Evolutionary conservation across 1,140 invertebrate genomes (phyloP).

Genomic region (Sycobia sp.): DNA sequence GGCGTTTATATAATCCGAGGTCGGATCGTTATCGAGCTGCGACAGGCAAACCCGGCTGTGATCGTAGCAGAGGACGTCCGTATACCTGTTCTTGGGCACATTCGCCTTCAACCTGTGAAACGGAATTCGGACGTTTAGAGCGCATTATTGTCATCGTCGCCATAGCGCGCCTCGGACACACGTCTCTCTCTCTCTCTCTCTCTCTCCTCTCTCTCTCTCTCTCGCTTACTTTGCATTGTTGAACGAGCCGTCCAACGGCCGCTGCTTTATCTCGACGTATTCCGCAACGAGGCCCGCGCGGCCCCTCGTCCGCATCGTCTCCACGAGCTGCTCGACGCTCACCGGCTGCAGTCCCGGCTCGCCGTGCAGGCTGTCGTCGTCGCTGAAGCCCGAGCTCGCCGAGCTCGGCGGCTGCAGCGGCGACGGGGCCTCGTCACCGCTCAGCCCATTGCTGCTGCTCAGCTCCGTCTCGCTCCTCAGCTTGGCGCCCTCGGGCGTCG

Average conservation of each 20-base stretch:
- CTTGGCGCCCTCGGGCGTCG: not conserved
- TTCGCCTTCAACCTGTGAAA: constrained; percentile 75
- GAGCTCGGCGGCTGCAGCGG: constrained; percentile 75
- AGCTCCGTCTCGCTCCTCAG: constrained; percentile 7
- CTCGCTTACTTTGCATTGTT: constrained; percentile 69
- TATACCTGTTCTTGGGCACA: constrained; percentile 92
- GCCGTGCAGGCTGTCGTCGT: constrained; percentile 83
- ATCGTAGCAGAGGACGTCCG: constrained; percentile 95
- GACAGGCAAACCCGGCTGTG: constrained; percentile 88
- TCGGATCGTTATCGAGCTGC: constrained; percentile 73
- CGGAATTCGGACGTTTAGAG: too few relatives aligned
- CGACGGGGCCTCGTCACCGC: constrained; percentile 60
- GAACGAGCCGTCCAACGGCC: constrained; percentile 84
- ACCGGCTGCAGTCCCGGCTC: constrained; percentile 66
- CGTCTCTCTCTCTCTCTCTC: too few relatives aligned
- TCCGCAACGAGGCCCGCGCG: constrained; percentile 81
- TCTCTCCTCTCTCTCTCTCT: too few relatives aligned
- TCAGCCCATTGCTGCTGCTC: constrained; percentile 1
- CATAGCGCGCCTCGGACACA: too few relatives aligned
- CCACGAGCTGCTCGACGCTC: constrained; percentile 78
- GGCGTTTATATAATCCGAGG: constrained; percentile 94
- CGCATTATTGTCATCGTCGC: too few relatives aligned
- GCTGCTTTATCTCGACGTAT: constrained; percentile 82
- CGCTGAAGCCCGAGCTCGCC: constrained; percentile 83
- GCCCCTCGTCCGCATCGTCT: constrained; percentile 75